Conservation (phyloP, 2,888 invertebrate genomes). For the Ophraella communa region DNA sequence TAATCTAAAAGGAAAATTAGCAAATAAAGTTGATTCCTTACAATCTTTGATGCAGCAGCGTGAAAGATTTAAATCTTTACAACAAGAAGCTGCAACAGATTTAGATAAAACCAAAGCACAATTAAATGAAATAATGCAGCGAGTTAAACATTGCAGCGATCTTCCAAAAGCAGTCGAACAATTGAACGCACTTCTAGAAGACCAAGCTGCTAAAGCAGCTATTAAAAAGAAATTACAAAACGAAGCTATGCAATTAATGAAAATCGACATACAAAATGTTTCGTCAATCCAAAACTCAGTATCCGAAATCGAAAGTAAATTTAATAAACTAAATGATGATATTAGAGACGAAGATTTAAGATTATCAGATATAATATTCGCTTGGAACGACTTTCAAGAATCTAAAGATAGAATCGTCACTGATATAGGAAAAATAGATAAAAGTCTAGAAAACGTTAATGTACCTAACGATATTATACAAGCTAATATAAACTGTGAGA, state of each 20-base stretch:
- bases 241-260: slow-evolving; percentile 80
- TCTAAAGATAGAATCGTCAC: slow-evolving; percentile 73
- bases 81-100: slow-evolving; percentile 72
- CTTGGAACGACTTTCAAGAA: slow-evolving; percentile 78
- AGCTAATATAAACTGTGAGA: slow-evolving; percentile 74
- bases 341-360: slow-evolving; percentile 78
- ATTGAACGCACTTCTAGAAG: slow-evolving; percentile 63
- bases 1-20: slow-evolving; percentile 70
- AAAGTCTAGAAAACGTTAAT: slow-evolving; percentile 68
- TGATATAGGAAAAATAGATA: slow-evolving; percentile 74
- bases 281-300: slow-evolving; percentile 81
- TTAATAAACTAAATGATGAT: slow-evolving; percentile 79
- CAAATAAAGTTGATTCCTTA: slow-evolving; percentile 70
- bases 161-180: slow-evolving; percentile 61
- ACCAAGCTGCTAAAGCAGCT: slow-evolving; percentile 67
- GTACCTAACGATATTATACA: slow-evolving; percentile 77
- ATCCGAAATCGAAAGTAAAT: slow-evolving; percentile 78
- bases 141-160: slow-evolving; percentile 61
- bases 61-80: slow-evolving; percentile 76
- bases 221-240: slow-evolving; percentile 77
- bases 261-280: slow-evolving; percentile 81
- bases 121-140: slow-evolving; percentile 65
- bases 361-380: slow-evolving; percentile 74
- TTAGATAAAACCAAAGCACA: slow-evolving; percentile 67
- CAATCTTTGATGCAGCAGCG: slow-evolving; percentile 77